These are phyloP conservation scores for Acomys russatus DNA, from an alignment of 2,797 vertebrate species.

Conservation along the genomic window DNA sequence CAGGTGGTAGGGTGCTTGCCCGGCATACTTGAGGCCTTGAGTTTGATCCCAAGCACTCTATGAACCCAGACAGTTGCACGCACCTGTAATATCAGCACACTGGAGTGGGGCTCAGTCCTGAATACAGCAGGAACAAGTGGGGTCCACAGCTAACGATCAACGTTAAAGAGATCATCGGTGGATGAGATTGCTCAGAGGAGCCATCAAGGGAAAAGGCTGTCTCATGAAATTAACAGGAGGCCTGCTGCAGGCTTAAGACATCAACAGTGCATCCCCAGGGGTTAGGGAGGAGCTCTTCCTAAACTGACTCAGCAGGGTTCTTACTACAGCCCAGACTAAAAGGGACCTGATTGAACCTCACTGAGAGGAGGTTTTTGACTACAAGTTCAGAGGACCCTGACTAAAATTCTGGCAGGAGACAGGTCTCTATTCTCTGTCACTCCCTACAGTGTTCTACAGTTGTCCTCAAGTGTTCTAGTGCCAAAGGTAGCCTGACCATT, in stretches of 20 bases:
- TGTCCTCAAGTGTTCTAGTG: neutral
- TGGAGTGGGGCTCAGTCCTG: neutral
- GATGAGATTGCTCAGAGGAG: neutral
- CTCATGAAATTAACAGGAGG: neutral
- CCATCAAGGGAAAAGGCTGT: neutral
- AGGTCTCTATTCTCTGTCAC: neutral
- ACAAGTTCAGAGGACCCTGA: neutral
- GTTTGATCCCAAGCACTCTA: neutral
- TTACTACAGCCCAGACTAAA: neutral
- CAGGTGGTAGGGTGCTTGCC: neutral
- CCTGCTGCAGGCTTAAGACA: neutral
- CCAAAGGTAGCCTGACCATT: too few relatives aligned
- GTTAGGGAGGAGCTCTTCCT: neutral
- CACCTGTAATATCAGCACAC: neutral
- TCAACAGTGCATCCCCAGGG: too few relatives aligned
- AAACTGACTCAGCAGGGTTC: neutral
- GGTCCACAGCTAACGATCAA: neutral
- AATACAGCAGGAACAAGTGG: neutral
- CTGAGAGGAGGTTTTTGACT: neutral
- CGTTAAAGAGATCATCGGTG: accelerated
- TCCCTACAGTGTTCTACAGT: neutral
- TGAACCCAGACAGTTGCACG: neutral
- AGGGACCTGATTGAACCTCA: neutral
- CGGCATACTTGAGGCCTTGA: neutral
- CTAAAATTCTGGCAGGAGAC: neutral